phyloP scores from a whole-genome alignment of 2,113 vertebrate genomes.

The Phocoena phocoena region DNA sequence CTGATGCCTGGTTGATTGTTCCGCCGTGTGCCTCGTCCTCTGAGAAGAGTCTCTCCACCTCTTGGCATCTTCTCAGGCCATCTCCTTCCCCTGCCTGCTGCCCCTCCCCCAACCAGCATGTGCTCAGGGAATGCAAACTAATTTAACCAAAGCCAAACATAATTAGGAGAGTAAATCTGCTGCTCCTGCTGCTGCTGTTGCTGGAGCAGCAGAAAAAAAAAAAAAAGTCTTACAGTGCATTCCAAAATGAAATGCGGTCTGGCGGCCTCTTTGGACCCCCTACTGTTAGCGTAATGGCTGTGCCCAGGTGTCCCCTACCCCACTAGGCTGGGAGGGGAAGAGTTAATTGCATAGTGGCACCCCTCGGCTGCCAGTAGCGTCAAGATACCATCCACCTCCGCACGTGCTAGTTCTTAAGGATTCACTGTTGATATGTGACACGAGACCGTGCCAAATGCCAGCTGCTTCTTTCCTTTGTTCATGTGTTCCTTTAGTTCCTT shows the following conservation, averaged over 20 bases:
- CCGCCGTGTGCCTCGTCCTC: neutral
- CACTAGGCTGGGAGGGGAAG: neutral
- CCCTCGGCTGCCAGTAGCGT: neutral
- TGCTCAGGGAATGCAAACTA: constrained; percentile 73
- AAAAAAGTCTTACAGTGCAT: neutral
- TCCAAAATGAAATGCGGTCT: constrained; percentile 37
- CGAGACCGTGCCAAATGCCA: neutral
- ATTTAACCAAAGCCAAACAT: constrained; percentile 79
- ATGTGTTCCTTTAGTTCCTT: neutral
- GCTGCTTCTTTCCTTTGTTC: neutral
- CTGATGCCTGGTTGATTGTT: rapidly evolving
- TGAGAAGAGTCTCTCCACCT: neutral
- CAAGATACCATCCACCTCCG: neutral
- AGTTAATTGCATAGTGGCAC: neutral
- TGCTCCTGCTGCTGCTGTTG: constrained; percentile 2
- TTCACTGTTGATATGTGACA: neutral
- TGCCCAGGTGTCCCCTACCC: neutral
- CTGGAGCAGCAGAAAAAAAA: neutral
- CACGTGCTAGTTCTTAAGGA: neutral
- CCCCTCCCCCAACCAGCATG: constrained; percentile 37
- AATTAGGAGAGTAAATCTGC: constrained; percentile 76
- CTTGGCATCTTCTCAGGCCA: constrained; percentile 51
- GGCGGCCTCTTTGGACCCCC: neutral
- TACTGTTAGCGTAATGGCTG: neutral
- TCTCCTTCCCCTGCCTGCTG: neutral